Evolutionary conservation across 35 echinoderm and acorn worm species (phyloP).

Genomic region (Ptychodera flava): DNA sequence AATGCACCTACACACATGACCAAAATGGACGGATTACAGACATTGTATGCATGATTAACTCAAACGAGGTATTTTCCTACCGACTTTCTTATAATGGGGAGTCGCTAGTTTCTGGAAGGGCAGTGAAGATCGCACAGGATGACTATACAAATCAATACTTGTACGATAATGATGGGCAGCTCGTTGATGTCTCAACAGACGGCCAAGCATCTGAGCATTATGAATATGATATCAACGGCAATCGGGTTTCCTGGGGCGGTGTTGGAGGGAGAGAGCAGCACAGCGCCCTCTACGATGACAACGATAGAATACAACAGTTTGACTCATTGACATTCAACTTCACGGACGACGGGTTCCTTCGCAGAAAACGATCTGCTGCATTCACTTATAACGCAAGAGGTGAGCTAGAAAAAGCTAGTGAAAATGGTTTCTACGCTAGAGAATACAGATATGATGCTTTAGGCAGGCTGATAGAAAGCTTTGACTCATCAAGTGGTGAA

Average conservation of each 20-base stretch:
- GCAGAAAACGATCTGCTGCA: constrained; percentile 53
- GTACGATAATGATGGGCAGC: constrained; percentile 62
- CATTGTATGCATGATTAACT: too few relatives aligned
- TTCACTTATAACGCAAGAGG: constrained; percentile 80
- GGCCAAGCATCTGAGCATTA: constrained; percentile 39
- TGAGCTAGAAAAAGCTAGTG: constrained; percentile 62
- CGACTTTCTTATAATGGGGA: too few relatives aligned
- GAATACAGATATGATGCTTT: constrained; percentile 91
- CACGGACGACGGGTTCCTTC: constrained; percentile 73
- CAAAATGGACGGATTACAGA: too few relatives aligned
- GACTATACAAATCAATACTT: constrained; percentile 42
- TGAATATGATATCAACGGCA: constrained; percentile 72
- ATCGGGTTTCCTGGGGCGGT: constrained; percentile 41
- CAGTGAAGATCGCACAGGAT: constrained; percentile 12
- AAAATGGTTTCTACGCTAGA: constrained; percentile 68
- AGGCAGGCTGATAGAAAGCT: constrained; percentile 64
- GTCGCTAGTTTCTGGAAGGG: constrained; percentile 30
- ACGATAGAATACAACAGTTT: constrained; percentile 62
- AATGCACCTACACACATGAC: too few relatives aligned
- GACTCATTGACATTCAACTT: constrained; percentile 52
- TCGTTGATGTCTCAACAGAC: constrained; percentile 54
- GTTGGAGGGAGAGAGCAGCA: constrained; percentile 19
- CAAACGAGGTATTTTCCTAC: too few relatives aligned
- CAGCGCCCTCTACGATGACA: constrained; percentile 74
- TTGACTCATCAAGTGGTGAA: constrained; percentile 62